Percentiles rank a stretch among this genome's conserved stretches.
Evolutionary conservation across 2,888 invertebrate species (phyloP).

Genomic region (Ctenicera cuprea): DNA sequence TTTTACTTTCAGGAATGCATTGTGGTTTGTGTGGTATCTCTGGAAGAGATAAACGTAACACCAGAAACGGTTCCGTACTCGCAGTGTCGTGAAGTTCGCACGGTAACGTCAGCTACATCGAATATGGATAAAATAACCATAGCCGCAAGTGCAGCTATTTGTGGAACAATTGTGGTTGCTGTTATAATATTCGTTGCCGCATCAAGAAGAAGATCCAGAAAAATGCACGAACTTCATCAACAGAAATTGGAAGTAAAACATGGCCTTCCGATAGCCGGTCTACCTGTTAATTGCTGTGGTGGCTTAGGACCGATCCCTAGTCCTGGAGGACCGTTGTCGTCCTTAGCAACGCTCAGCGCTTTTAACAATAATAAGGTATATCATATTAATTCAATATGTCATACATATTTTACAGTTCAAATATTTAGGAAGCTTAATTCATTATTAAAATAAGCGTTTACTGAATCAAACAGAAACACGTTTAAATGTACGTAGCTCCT

Average conservation of each 20-base stretch:
- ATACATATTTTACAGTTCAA: no score
- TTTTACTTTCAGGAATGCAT: constrained; percentile 85
- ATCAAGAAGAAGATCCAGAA: constrained; percentile 85
- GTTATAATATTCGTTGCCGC: constrained; percentile 93
- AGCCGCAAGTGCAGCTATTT: constrained; percentile 94
- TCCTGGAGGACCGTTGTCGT: constrained; percentile 87
- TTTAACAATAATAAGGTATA: constrained; percentile 87
- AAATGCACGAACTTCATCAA: constrained; percentile 83
- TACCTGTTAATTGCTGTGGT: constrained; percentile 88
- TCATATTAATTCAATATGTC: no score
- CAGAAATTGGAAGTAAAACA: constrained; percentile 77
- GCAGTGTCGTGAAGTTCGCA: constrained; percentile 93
- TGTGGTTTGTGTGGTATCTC: constrained; percentile 93
- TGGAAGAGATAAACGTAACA: constrained; percentile 91
- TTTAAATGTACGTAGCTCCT: no score
- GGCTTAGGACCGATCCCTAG: constrained; percentile 83
- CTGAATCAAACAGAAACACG: no score
- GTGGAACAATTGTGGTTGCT: constrained; percentile 92
- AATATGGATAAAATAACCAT: constrained; percentile 97
- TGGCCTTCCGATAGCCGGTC: constrained; percentile 81
- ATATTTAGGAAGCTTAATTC: no score
- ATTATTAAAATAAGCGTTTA: no score
- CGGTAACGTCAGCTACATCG: constrained; percentile 87
- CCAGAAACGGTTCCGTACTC: constrained; percentile 90
- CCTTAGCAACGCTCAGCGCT: constrained; percentile 88